Evolutionary conservation across 2,113 vertebrate genomes (phyloP).

Genomic region (Leucosticte australis): DNA sequence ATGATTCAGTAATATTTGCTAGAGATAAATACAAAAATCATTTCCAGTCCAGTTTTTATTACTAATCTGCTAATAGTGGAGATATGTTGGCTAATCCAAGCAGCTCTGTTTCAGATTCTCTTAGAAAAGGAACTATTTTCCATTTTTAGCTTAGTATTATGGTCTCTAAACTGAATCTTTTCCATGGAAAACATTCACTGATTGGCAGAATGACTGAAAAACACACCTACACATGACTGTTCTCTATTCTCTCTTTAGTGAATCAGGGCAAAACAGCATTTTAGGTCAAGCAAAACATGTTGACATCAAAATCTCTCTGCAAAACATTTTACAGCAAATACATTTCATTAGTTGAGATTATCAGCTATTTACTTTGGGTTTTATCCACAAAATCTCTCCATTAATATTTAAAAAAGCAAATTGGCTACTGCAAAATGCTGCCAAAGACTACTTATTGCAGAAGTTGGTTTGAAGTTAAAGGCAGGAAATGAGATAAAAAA

Average conservation of each 20-base stretch:
- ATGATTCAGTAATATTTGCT: not conserved
- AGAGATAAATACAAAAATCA: not conserved
- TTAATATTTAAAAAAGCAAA: slow-evolving; percentile 5
- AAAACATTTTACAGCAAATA: slow-evolving; percentile 4
- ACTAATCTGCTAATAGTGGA: not conserved
- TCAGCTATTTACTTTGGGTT: not conserved
- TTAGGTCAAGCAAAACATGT: not conserved
- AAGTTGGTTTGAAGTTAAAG: slow-evolving; percentile 27
- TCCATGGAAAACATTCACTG: not conserved
- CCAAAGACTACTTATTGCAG: not conserved
- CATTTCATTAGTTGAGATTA: not conserved
- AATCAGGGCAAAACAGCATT: not conserved
- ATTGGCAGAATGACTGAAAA: not conserved
- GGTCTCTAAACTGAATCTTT: not conserved
- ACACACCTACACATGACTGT: not conserved
- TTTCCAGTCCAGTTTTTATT: not conserved
- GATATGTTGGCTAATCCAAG: not conserved
- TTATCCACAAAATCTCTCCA: not conserved
- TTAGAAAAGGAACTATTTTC: not conserved
- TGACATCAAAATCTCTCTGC: not conserved
- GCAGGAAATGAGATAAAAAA: slow-evolving; percentile 36
- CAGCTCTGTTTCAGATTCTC: not conserved
- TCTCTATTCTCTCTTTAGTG: not conserved
- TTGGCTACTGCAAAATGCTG: not conserved
- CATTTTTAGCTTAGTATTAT: not conserved